phyloP scores from a whole-genome alignment of 2,113 vertebrate species.

The Myiagra hebetior region DNA sequence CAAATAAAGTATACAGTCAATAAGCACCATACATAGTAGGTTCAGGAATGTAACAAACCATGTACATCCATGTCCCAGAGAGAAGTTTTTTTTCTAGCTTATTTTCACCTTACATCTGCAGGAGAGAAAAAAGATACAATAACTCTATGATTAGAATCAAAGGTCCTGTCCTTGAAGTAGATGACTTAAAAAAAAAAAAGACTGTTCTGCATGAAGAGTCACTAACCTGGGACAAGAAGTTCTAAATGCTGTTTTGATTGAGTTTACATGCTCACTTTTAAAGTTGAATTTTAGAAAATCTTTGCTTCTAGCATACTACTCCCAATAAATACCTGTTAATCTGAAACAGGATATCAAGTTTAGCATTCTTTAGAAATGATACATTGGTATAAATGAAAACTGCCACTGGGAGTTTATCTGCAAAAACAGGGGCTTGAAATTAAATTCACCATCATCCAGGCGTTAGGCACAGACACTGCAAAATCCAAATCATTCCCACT shows the following conservation, averaged over 20 bases:
- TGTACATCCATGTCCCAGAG: constrained; percentile 82
- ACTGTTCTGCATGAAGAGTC: constrained; percentile 57
- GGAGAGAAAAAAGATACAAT: constrained; percentile 58
- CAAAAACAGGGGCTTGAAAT: constrained; percentile 25
- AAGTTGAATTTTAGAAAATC: constrained; percentile 70
- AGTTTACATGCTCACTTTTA: constrained; percentile 70
- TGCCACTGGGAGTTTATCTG: constrained; percentile 34
- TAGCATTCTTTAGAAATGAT: constrained; percentile 40
- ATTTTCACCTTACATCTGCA: constrained; percentile 97
- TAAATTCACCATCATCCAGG: constrained; percentile 1
- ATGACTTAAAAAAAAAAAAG: constrained; percentile 7
- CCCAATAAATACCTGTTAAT: constrained; percentile 70
- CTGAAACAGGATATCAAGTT: constrained; percentile 70
- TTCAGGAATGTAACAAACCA: constrained; percentile 85
- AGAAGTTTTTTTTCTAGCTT: constrained; percentile 77
- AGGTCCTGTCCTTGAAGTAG: constrained; percentile 63
- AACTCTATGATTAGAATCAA: constrained; percentile 52
- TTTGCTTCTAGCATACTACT: constrained; percentile 69
- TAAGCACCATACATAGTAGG: constrained; percentile 94
- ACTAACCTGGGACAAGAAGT: constrained; percentile 67
- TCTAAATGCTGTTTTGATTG: constrained; percentile 69
- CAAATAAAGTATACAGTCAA: constrained; percentile 78
- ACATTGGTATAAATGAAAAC: constrained; percentile 35
- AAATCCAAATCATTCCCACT: constrained; percentile 28
- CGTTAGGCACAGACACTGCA: not conserved